Percentiles rank a stretch among this genome's conserved stretches.
Evolutionary conservation across 2,888 invertebrate species (phyloP).

Genomic region (Patella caerulea): DNA sequence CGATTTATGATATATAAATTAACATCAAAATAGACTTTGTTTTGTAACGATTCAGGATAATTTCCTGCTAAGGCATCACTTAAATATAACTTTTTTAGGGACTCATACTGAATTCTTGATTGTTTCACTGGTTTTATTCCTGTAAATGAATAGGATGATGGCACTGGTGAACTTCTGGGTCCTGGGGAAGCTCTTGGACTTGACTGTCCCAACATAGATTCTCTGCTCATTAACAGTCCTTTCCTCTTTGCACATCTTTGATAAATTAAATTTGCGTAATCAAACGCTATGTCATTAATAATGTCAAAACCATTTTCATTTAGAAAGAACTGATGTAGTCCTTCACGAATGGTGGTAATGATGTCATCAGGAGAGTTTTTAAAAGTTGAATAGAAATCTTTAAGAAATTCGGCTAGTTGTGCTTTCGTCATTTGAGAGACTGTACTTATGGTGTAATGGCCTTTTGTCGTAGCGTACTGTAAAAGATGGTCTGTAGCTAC

Average conservation of each 20-base stretch:
- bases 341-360: conserved; percentile 44
- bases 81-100: conserved; percentile 59
- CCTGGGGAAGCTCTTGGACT: background rate
- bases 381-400: conserved; percentile 55
- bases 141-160: background rate
- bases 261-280: conserved; percentile 51
- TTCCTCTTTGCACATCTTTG: conserved; percentile 47
- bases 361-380: conserved; percentile 47
- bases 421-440: conserved; percentile 49
- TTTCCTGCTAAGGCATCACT: conserved; percentile 57
- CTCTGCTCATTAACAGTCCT: conserved; percentile 53
- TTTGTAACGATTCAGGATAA: conserved; percentile 60
- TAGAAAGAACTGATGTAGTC: conserved; percentile 55
- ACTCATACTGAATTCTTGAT: conserved; percentile 54
- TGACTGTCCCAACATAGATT: background rate
- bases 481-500: conserved; percentile 42
- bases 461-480: conserved; percentile 53
- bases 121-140: background rate
- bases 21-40: conserved; percentile 64
- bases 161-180: background rate
- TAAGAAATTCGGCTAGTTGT: conserved; percentile 56
- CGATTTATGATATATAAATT: conserved; percentile 62
- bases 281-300: conserved; percentile 48
- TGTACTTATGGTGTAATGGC: conserved; percentile 47
- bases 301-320: conserved; percentile 56